Percentiles rank a stretch among this genome's conserved stretches.
phyloP scores from a whole-genome alignment of 2,113 vertebrate species.

The Corydoras maculifer region DNA sequence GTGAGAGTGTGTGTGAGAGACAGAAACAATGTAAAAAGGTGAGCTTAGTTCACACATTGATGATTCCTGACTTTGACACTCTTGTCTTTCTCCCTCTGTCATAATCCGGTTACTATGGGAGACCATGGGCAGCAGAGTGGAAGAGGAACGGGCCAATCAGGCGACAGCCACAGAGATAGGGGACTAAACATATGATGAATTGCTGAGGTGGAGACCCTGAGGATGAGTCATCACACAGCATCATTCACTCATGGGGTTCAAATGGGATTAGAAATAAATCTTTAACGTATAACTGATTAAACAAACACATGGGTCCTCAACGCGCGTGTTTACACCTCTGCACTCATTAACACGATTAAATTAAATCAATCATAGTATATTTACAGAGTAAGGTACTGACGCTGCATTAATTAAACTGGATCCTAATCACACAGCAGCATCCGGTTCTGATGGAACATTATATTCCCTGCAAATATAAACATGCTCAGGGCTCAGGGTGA shows the following conservation, averaged over 20 bases:
- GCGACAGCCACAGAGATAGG: not conserved
- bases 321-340: too few species aligned
- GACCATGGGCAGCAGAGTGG: not conserved
- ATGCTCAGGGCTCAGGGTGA: too few species aligned
- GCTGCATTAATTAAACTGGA: too few species aligned
- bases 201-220: not conserved
- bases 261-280: too few species aligned
- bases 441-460: too few species aligned
- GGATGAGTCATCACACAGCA: conserved; percentile 16
- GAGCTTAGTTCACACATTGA: not conserved
- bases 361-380: too few species aligned
- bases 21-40: not conserved
- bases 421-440: too few species aligned
- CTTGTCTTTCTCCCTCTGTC: conserved; percentile 7
- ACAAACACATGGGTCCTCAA: too few species aligned
- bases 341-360: too few species aligned
- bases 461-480: too few species aligned
- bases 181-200: not conserved
- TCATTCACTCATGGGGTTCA: not conserved
- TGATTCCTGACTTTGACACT: not conserved
- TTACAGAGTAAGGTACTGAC: too few species aligned
- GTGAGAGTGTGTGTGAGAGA: not conserved
- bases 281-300: too few species aligned
- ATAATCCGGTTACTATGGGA: conserved; percentile 13
- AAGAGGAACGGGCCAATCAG: not conserved